A percentile compares a stretch with the other conserved stretches of the same genome.
These are phyloP conservation scores for Salpingus planirostris DNA, from an alignment of 2,888 invertebrate genomes.

Conservation along the genomic window DNA sequence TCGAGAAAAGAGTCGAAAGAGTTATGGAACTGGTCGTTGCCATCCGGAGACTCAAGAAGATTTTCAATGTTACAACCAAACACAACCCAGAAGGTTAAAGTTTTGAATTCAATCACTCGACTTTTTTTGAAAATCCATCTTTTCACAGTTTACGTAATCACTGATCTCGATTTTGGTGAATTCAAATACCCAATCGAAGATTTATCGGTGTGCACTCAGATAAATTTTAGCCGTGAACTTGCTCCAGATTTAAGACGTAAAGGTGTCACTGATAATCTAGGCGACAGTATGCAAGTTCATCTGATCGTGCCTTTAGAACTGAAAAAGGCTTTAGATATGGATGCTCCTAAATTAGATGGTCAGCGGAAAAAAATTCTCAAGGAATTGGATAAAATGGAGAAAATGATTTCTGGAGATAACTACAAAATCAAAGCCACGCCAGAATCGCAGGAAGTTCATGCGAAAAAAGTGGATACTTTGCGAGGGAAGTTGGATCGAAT, in stretches of 20 bases:
- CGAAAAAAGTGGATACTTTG: conserved; percentile 31
- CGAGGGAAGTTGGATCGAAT: conserved; percentile 10
- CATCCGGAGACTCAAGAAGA: conserved; percentile 35
- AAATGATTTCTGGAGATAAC: conserved; percentile 25
- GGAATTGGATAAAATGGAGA: conserved; percentile 34
- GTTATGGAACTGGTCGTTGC: conserved; percentile 30
- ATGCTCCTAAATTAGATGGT: conserved; percentile 28
- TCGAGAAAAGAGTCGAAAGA: conserved; percentile 32
- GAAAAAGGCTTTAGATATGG: conserved; percentile 24
- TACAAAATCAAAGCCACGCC: conserved; percentile 30
- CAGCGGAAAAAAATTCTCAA: conserved; percentile 33
- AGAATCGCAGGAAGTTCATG: conserved; percentile 28
- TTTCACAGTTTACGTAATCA: conserved; percentile 20
- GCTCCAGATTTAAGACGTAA: conserved; percentile 5
- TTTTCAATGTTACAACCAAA: conserved; percentile 35
- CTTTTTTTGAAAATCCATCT: too few species aligned
- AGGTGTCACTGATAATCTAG: conserved; percentile 26
- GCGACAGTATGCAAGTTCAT: conserved; percentile 24
- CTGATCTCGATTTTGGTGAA: conserved; percentile 9
- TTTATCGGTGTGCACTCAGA: conserved; percentile 24
- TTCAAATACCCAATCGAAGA: conserved; percentile 26
- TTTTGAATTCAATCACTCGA: background rate
- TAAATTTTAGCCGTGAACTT: conserved; percentile 11
- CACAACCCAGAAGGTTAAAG: conserved; percentile 34
- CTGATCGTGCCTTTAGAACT: conserved; percentile 31